phyloP scores from a whole-genome alignment of 2,888 invertebrate genomes.

The Diplolepis rosae region DNA sequence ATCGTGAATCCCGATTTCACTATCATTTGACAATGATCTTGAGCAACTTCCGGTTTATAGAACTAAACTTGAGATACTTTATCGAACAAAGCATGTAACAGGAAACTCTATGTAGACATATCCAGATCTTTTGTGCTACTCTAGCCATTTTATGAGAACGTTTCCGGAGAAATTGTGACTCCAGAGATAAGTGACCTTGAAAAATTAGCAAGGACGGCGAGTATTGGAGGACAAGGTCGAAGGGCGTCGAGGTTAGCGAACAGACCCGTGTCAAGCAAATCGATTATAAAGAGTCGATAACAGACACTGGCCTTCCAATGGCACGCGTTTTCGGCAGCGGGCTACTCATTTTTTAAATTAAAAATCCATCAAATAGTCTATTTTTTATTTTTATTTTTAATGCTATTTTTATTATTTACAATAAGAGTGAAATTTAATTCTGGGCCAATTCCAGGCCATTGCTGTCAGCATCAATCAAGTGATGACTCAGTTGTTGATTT shows the following conservation, averaged over 20 bases:
- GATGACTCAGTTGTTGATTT: too few species aligned
- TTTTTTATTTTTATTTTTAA: not conserved
- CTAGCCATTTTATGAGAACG: not conserved
- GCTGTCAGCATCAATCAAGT: too few species aligned
- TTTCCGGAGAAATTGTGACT: slow-evolving; percentile 23
- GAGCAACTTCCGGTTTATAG: not conserved
- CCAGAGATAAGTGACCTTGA: slow-evolving; percentile 29
- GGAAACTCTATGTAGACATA: not conserved
- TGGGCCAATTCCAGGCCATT: too few species aligned
- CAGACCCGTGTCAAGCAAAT: too few species aligned
- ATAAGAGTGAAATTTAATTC: too few species aligned
- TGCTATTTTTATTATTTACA: too few species aligned
- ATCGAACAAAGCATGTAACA: too few species aligned
- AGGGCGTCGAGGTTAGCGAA: slow-evolving; percentile 1
- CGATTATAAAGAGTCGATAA: slow-evolving; percentile 25
- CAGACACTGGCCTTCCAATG: slow-evolving; percentile 5
- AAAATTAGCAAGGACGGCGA: slow-evolving; percentile 5
- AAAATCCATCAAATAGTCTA: too few species aligned
- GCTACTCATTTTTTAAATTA: too few species aligned
- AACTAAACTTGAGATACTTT: not conserved
- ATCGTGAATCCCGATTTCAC: too few species aligned
- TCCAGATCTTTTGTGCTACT: not conserved
- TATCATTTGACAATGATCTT: too few species aligned
- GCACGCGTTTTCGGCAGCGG: not conserved
- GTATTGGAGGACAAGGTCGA: slow-evolving; percentile 4